These are phyloP conservation scores for Scarus forsteni DNA, from an alignment of 2,797 vertebrate genomes.

Conservation along the genomic window DNA sequence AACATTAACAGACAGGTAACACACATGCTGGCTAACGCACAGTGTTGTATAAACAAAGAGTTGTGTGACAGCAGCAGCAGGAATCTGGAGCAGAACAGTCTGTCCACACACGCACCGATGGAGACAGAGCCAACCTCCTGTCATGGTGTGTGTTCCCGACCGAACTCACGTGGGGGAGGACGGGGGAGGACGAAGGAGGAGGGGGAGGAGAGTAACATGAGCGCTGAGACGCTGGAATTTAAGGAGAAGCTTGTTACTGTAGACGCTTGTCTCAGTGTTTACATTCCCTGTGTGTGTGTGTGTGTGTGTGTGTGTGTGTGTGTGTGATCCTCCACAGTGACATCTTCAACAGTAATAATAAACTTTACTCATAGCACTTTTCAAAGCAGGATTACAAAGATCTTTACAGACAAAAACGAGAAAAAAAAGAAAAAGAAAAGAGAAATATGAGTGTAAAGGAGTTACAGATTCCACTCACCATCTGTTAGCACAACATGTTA, in stretches of 20 bases:
- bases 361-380: too few relatives aligned
- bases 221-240: not conserved
- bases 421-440: too few relatives aligned
- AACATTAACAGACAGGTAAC: not conserved
- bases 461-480: too few relatives aligned
- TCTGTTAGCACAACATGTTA: too few relatives aligned
- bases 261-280: not conserved
- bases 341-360: too few relatives aligned
- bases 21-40: not conserved
- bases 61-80: not conserved
- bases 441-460: too few relatives aligned
- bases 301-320: not conserved
- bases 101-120: not conserved
- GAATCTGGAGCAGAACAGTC: constrained; percentile 8
- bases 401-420: too few relatives aligned
- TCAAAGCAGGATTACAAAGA: too few relatives aligned
- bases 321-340: not conserved
- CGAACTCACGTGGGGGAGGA: not conserved
- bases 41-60: not conserved
- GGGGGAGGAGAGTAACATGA: not conserved
- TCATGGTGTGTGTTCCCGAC: constrained; percentile 6
- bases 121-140: not conserved
- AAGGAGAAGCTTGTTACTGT: not conserved
- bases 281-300: not conserved
- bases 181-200: not conserved